Evolutionary conservation across 2,113 vertebrate species (phyloP).

Genomic region (Silurus meridionalis): DNA sequence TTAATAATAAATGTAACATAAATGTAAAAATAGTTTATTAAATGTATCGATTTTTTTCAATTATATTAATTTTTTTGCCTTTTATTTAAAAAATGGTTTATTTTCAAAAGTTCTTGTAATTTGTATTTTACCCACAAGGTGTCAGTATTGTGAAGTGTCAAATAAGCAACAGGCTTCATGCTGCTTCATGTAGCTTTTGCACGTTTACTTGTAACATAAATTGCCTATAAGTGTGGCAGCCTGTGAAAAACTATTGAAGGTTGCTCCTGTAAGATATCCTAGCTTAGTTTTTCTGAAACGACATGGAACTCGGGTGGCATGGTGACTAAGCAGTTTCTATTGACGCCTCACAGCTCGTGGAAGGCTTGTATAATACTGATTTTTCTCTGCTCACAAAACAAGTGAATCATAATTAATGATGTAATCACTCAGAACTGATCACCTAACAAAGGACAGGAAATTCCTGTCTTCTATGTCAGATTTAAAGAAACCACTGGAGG

Average conservation of each 20-base stretch:
- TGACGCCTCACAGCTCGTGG: not conserved
- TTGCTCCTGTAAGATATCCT: not conserved
- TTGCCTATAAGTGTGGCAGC: not conserved
- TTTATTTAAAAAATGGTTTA: not conserved
- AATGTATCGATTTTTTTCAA: not conserved
- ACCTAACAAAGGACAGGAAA: not conserved
- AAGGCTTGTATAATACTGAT: not conserved
- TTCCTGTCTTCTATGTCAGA: not conserved
- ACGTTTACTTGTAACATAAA: not conserved
- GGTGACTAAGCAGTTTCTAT: not conserved
- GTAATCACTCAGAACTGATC: not conserved
- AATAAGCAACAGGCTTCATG: not conserved
- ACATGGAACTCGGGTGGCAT: not conserved
- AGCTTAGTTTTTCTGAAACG: not conserved
- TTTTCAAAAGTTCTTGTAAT: not conserved
- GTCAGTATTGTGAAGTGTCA: slow-evolving; percentile 4
- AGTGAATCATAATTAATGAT: not conserved
- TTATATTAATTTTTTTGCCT: not conserved
- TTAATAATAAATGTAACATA: not conserved
- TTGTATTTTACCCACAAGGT: slow-evolving; percentile 7
- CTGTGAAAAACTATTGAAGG: not conserved
- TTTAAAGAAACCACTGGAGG: not conserved
- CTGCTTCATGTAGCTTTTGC: not conserved
- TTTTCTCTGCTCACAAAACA: not conserved
- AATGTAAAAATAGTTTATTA: not conserved